These are phyloP conservation scores for Engraulis encrasicolus DNA, from an alignment of 2,113 vertebrate genomes.

Conservation along the genomic window DNA sequence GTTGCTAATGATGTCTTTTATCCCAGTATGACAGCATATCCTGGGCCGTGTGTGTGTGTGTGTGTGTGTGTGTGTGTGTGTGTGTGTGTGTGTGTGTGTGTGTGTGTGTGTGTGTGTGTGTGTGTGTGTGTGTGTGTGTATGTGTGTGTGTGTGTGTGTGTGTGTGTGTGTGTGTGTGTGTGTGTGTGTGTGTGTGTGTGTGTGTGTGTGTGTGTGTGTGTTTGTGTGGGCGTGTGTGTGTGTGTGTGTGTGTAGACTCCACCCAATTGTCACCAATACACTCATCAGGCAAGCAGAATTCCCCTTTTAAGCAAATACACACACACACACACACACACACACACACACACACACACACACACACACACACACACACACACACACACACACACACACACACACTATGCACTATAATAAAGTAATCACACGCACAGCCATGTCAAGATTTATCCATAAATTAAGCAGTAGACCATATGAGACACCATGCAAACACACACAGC, in stretches of 20 bases:
- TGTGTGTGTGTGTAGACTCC: constrained; percentile 61
- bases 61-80: neutral
- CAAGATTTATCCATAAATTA: too few species aligned
- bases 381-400: constrained; percentile 5
- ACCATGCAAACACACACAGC: neutral
- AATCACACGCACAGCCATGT: neutral
- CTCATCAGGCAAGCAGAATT: constrained; percentile 1
- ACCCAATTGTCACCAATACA: constrained; percentile 38
- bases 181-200: neutral
- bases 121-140: neutral
- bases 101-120: too few species aligned
- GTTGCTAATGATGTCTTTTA: neutral
- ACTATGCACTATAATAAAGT: too few species aligned
- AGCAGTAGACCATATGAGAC: too few species aligned
- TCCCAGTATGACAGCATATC: too few species aligned
- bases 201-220: constrained; percentile 52
- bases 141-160: neutral
- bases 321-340: neutral
- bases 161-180: neutral
- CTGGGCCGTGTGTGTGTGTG: neutral
- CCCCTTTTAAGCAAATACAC: neutral
- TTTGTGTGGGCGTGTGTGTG: constrained; percentile 58
- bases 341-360: constrained; percentile 10
- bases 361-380: neutral
- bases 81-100: neutral